Evolutionary conservation across 2,113 vertebrate genomes (phyloP).

Genomic region (Anser cygnoides): DNA sequence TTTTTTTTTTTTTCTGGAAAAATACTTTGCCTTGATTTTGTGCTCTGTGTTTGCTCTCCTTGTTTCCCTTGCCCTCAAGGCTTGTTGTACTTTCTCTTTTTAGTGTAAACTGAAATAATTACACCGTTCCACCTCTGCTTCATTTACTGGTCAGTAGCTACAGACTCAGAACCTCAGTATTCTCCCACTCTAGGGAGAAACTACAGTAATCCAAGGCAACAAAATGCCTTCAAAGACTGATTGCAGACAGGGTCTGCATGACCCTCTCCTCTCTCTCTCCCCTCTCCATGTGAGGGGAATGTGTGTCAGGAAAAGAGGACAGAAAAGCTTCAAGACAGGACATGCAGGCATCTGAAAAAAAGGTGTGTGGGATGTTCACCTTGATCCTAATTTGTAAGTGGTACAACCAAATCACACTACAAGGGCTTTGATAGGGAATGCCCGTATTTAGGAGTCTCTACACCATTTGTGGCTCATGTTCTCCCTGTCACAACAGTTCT

Average conservation of each 20-base stretch:
- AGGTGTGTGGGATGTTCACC: neutral
- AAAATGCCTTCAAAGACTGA: neutral
- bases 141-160: constrained; percentile 34
- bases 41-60: neutral
- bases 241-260: neutral
- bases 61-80: neutral
- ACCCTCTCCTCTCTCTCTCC: neutral
- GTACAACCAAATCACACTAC: neutral
- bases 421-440: neutral
- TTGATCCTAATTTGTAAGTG: neutral
- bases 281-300: neutral
- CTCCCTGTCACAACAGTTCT: neutral
- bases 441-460: neutral
- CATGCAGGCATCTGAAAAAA: neutral
- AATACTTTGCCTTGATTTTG: neutral
- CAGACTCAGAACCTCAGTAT: neutral
- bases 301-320: neutral
- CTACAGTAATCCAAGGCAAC: neutral
- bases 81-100: neutral
- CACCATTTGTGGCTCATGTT: rapidly evolving
- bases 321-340: neutral
- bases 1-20: neutral
- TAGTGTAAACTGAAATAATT: constrained; percentile 11
- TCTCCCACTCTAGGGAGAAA: neutral
- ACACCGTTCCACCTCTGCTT: neutral